These are phyloP conservation scores for Parascotia fuliginaria DNA, from an alignment of 2,888 invertebrate species.

Conservation along the genomic window DNA sequence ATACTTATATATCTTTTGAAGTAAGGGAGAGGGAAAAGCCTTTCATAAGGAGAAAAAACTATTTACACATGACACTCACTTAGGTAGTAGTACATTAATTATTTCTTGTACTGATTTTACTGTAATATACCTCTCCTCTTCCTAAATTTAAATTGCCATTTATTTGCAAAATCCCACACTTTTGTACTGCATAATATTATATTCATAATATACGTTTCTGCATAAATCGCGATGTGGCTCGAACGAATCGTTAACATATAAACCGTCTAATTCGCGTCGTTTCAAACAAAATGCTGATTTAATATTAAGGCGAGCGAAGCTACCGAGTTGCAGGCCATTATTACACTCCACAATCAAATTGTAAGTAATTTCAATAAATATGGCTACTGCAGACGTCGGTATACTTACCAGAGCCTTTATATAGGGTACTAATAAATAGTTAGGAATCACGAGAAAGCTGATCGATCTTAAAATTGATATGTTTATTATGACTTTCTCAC, in stretches of 20 bases:
- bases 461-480: constrained; percentile 80
- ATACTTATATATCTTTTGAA: too few relatives aligned
- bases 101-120: too few relatives aligned
- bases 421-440: constrained; percentile 81
- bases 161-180: neutral
- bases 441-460: constrained; percentile 82
- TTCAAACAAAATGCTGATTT: constrained; percentile 73
- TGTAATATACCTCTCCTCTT: too few relatives aligned
- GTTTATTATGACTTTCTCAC: constrained; percentile 85
- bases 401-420: constrained; percentile 72
- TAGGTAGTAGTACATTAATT: too few relatives aligned
- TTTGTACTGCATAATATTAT: neutral
- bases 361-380: constrained; percentile 85
- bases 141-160: too few relatives aligned
- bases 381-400: constrained; percentile 60
- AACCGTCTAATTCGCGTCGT: constrained; percentile 74
- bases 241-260: constrained; percentile 49
- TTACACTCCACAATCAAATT: constrained; percentile 81
- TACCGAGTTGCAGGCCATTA: constrained; percentile 75
- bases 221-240: constrained; percentile 5
- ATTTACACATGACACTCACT: too few relatives aligned
- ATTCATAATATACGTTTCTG: constrained; percentile 4
- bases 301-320: constrained; percentile 70
- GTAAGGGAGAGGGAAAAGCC: too few relatives aligned
- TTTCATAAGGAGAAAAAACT: too few relatives aligned